Conservation (phyloP, 2,113 vertebrate species). For the Acrocephalus kingi region DNA sequence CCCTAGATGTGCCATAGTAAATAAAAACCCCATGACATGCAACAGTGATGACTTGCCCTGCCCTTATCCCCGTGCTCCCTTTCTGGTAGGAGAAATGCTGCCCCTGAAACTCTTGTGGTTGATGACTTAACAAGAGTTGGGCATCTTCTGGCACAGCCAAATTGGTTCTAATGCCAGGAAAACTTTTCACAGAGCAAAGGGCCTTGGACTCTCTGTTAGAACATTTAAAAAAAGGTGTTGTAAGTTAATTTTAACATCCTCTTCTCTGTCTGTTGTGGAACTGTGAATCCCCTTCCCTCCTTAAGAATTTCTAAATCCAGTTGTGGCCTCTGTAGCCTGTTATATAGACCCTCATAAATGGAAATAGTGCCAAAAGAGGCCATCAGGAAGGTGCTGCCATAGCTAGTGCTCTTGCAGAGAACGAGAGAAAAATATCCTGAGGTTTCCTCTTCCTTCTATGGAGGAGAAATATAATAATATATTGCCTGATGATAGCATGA, state of each 20-base stretch:
- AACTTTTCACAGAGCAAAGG: background rate
- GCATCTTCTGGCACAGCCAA: background rate
- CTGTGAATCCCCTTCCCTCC: background rate
- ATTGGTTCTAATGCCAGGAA: background rate
- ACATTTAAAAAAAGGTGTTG: background rate
- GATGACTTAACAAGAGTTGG: background rate
- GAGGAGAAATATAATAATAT: constrained; percentile 71
- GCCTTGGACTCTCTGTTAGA: background rate
- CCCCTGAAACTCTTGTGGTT: background rate
- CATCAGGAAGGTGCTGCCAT: background rate
- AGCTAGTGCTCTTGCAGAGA: constrained; percentile 30
- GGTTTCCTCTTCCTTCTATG: constrained; percentile 34
- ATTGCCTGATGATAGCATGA: constrained; percentile 70
- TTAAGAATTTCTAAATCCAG: background rate
- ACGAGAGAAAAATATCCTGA: background rate
- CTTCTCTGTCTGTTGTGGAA: background rate
- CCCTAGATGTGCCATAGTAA: background rate
- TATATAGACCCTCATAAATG: background rate
- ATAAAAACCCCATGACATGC: fast-evolving
- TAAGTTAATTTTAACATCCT: background rate
- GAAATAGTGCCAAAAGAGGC: background rate
- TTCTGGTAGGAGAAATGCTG: background rate
- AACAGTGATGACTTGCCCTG: background rate
- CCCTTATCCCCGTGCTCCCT: background rate
- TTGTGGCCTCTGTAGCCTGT: background rate